Percentiles rank a stretch among this genome's conserved stretches.
These are phyloP conservation scores for Eutolmus rufibarbis DNA, from an alignment of 2,888 invertebrate genomes.

Conservation along the genomic window DNA sequence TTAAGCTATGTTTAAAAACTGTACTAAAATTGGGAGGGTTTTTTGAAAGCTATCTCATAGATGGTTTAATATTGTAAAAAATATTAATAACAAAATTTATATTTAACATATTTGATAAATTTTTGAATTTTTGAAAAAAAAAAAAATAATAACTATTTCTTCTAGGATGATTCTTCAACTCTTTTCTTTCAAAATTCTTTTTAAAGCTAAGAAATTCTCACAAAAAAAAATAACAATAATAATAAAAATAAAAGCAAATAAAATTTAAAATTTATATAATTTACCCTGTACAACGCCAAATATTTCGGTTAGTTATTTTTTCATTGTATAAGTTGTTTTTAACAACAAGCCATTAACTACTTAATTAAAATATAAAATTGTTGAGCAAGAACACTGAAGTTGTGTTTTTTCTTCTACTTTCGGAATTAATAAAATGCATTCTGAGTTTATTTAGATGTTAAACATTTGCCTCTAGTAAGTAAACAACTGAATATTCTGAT, in stretches of 20 bases:
- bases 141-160: too few species aligned
- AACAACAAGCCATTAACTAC: neutral
- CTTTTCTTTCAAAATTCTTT: too few species aligned
- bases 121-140: too few species aligned
- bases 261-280: neutral
- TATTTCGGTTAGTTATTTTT: constrained; percentile 5
- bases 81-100: too few species aligned
- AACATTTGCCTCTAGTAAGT: neutral
- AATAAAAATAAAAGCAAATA: neutral
- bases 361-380: neutral
- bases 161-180: too few species aligned
- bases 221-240: neutral
- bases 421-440: neutral
- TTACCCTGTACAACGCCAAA: constrained; percentile 47
- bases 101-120: too few species aligned
- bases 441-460: neutral
- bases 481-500: constrained; percentile 59
- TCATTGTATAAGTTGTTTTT: neutral
- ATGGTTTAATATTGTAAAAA: too few species aligned
- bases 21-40: too few species aligned
- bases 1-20: too few species aligned
- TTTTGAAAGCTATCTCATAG: too few species aligned
- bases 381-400: constrained; percentile 14
- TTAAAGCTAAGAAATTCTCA: neutral
- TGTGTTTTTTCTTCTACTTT: neutral